Evolutionary conservation across 1,140 invertebrate genomes (phyloP), one percentile per base, ranked within the genome.

Genomic region (Papilio glaucus): DNA sequence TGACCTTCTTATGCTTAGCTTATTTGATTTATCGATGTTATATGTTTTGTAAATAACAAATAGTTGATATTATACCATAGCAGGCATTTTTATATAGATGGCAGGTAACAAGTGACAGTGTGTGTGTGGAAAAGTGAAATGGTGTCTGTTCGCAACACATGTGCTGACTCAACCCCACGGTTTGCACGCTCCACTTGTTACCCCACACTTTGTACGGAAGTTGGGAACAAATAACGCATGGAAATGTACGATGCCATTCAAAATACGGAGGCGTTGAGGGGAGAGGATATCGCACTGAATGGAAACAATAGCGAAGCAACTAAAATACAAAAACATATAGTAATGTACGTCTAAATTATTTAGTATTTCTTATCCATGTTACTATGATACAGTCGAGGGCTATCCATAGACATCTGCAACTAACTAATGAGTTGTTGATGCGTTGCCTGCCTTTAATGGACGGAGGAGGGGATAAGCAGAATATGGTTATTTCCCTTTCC

Each of bases 121-220:
- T 53, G 4, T 3, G 63, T 13, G n/a, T n/a, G n/a, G n/a, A n/a
- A 15, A 15, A 67, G 2, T 57, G 24, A 68, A 42, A 6, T 42
- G 6, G 61, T 24, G 33, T 53, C 15, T 69, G 67, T 37, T 4
- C 26, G 67, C 42, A 33, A 74, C 73, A 41, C 69, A 73, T 72
- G 57, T 72, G 70, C 72, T 18, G 38, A 37, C 39, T 37, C 42
- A 53, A n/a, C 53, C 69, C 53, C 49, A 70, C 29, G 6, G 29
- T 71, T 75, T 73, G 68, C 71, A 75, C 73, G 76, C 74, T 72
- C 72, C 77, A 79, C 76, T 83, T 72, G 79, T 73, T 69, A 79
- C 79, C 79, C 81, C 72, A 67, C 29, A 69, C 42, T 68, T 18
- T 24, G 41, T 69, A 63, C 72, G 39, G 41, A 74, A 72, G 78